These are phyloP conservation scores for Paracanthobrama guichenoti DNA, from an alignment of 2,113 vertebrate genomes.

Conservation along the genomic window DNA sequence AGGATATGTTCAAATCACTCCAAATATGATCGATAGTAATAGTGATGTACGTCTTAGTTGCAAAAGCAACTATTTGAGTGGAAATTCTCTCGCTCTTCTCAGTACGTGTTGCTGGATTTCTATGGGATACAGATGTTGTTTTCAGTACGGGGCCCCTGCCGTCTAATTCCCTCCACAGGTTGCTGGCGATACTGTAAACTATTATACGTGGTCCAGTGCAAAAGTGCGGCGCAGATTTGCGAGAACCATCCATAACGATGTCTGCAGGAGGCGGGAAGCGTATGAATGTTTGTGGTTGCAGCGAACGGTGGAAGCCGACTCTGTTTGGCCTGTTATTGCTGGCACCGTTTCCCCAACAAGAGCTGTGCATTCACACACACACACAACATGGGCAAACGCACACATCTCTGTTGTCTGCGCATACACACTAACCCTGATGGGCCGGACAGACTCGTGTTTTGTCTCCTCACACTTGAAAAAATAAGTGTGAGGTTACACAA, in stretches of 20 bases:
- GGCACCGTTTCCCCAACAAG: constrained; percentile 80
- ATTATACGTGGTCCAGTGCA: constrained; percentile 73
- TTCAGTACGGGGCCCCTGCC: constrained; percentile 46
- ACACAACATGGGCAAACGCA: constrained; percentile 43
- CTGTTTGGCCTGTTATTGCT: constrained; percentile 87
- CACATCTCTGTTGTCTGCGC: constrained; percentile 49
- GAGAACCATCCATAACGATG: constrained; percentile 82
- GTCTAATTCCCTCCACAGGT: constrained; percentile 60
- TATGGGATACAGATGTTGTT: constrained; percentile 60
- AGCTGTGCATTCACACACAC: constrained; percentile 61
- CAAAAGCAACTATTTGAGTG: constrained; percentile 13
- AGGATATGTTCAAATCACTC: not conserved
- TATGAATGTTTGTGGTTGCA: constrained; percentile 80
- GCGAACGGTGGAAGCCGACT: constrained; percentile 80
- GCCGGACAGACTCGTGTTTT: constrained; percentile 93
- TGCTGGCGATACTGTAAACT: constrained; percentile 80
- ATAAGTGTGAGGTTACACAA: constrained; percentile 92
- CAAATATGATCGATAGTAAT: not conserved
- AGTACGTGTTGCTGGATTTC: constrained; percentile 44
- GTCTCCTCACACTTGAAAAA: constrained; percentile 86
- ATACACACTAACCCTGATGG: constrained; percentile 86
- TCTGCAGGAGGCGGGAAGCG: constrained; percentile 79
- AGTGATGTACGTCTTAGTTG: not conserved
- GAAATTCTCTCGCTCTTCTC: constrained; percentile 7
- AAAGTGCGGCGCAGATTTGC: constrained; percentile 80